Percentiles rank a stretch among this genome's conserved stretches.
Conservation (phyloP, 2,113 vertebrate species). For the Peucedramus taeniatus region DNA sequence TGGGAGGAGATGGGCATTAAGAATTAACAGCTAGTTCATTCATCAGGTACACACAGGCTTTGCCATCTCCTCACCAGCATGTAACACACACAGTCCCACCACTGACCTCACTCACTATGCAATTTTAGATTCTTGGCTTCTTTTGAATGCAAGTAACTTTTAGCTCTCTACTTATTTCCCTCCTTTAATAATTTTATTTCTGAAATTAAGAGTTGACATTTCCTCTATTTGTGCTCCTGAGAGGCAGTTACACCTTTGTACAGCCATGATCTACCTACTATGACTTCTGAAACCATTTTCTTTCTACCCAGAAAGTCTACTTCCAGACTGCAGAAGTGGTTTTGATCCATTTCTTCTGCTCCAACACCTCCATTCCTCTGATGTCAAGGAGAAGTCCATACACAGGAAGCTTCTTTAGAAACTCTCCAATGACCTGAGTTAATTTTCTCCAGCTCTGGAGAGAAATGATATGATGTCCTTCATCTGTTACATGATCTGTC, state of each 20-base stretch:
- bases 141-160: neutral
- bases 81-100: neutral
- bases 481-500: neutral
- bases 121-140: neutral
- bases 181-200: neutral
- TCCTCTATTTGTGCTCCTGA: neutral
- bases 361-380: neutral
- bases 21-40: neutral
- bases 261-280: neutral
- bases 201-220: neutral
- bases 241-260: neutral
- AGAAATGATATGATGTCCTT: neutral
- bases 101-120: neutral
- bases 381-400: neutral
- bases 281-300: neutral
- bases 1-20: neutral
- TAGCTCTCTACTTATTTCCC: neutral
- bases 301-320: neutral
- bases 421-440: neutral
- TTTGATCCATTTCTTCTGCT: neutral
- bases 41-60: neutral
- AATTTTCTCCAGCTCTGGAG: neutral
- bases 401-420: neutral
- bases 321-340: neutral
- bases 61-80: neutral